These are phyloP conservation scores for Taenioides sp. DNA, from an alignment of 2,797 vertebrate genomes.

Conservation along the genomic window DNA sequence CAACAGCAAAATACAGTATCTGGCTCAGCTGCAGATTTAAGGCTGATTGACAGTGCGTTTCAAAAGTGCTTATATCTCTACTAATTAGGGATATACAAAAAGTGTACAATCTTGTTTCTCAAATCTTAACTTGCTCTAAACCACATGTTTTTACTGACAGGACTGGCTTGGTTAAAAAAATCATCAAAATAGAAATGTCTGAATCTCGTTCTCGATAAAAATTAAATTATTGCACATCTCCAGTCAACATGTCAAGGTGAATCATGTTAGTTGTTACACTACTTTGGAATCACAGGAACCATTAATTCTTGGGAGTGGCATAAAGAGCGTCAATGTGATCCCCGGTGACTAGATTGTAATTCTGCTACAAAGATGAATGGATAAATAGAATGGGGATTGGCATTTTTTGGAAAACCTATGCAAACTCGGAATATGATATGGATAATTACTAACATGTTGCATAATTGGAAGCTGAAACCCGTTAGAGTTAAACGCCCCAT, in stretches of 20 bases:
- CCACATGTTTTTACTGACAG: background rate
- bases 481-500: no score
- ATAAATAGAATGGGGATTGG: background rate
- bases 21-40: no score
- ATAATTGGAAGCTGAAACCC: no score
- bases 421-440: background rate
- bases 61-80: no score
- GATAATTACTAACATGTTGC: background rate
- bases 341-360: background rate
- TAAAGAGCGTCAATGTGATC: background rate
- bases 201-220: background rate
- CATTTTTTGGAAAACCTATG: background rate
- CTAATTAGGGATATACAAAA: no score
- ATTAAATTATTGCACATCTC: background rate
- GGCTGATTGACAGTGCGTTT: no score
- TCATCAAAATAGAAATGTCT: background rate
- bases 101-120: no score
- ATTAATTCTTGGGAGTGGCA: background rate
- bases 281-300: background rate
- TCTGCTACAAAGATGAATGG: background rate
- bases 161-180: background rate
- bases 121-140: no score
- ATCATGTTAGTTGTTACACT: background rate
- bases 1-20: no score
- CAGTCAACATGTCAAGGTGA: background rate